These are phyloP conservation scores for Drosophila greeni DNA, from an alignment of 2,888 invertebrate species.

Conservation along the genomic window DNA sequence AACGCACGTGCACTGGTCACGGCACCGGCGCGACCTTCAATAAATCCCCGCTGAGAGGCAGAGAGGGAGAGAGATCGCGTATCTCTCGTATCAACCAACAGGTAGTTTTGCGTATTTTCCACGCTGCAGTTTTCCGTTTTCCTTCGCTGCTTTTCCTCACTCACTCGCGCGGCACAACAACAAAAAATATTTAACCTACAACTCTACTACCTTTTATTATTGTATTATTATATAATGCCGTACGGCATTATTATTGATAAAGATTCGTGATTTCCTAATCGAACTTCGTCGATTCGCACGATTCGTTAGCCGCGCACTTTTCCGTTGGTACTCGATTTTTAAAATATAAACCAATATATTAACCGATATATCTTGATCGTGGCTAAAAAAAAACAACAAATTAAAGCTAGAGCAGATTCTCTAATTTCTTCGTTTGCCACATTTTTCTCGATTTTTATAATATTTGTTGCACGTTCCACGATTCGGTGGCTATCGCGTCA, in stretches of 20 bases:
- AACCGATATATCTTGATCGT: neutral
- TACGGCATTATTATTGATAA: too few relatives aligned
- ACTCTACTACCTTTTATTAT: too few relatives aligned
- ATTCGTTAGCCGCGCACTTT: conserved; percentile 1
- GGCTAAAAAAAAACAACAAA: neutral
- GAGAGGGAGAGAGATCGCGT: conserved; percentile 1
- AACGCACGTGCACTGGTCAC: conserved; percentile 18
- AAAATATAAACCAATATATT: neutral
- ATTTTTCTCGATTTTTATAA: neutral
- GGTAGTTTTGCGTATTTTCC: conserved; percentile 27
- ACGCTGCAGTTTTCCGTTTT: conserved; percentile 16
- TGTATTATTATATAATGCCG: too few relatives aligned
- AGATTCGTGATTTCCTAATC: neutral
- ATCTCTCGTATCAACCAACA: conserved; percentile 18
- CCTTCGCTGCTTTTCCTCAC: conserved; percentile 6
- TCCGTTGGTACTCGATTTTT: neutral
- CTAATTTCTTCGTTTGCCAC: neutral
- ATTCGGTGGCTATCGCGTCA: neutral
- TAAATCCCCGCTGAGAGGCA: conserved; percentile 6
- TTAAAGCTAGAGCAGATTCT: neutral
- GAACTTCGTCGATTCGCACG: neutral
- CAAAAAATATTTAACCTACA: conserved; percentile 5
- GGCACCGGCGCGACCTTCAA: conserved; percentile 22
- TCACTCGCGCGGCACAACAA: conserved; percentile 21
- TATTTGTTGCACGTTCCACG: neutral